Conservation (phyloP, 2,797 vertebrate genomes). For the Protosalanx chinensis region DNA sequence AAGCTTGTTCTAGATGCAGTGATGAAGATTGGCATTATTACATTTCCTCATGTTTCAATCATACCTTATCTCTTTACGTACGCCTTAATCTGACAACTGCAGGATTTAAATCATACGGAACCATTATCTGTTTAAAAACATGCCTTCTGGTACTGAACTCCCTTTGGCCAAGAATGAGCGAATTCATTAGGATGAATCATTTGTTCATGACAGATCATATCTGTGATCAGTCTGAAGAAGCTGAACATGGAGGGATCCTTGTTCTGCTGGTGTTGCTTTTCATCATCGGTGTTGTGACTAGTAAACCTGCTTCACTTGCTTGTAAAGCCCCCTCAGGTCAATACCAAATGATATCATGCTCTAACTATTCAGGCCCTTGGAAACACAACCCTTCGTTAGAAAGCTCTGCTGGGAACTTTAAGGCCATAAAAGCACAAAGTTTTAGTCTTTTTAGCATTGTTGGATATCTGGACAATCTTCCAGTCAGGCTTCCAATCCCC, state of each 20-base stretch:
- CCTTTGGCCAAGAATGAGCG: neutral
- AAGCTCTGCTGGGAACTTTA: conserved; percentile 22
- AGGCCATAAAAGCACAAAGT: conserved; percentile 31
- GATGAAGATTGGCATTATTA: neutral
- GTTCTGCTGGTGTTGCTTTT: conserved; percentile 41
- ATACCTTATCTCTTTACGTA: neutral
- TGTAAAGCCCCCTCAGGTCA: conserved; percentile 37
- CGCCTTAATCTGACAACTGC: neutral
- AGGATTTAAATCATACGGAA: neutral
- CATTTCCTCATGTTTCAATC: neutral
- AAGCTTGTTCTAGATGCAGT: no score
- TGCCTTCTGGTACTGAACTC: neutral
- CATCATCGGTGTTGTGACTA: conserved; percentile 25
- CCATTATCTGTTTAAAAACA: neutral
- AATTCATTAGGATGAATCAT: conserved; percentile 20
- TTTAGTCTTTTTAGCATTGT: conserved; percentile 28
- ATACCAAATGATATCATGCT: conserved; percentile 46
- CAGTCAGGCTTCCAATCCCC: no score
- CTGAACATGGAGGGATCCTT: conserved; percentile 27
- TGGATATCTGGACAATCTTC: neutral
- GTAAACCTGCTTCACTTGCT: conserved; percentile 32
- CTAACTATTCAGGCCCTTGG: conserved; percentile 33
- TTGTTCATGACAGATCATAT: conserved; percentile 18
- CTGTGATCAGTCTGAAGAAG: conserved; percentile 22
- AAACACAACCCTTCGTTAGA: conserved; percentile 35